Evolutionary conservation across 37 sponge, comb jelly and placozoan genomes (phyloP).

Genomic region (Axinella damicornis): DNA sequence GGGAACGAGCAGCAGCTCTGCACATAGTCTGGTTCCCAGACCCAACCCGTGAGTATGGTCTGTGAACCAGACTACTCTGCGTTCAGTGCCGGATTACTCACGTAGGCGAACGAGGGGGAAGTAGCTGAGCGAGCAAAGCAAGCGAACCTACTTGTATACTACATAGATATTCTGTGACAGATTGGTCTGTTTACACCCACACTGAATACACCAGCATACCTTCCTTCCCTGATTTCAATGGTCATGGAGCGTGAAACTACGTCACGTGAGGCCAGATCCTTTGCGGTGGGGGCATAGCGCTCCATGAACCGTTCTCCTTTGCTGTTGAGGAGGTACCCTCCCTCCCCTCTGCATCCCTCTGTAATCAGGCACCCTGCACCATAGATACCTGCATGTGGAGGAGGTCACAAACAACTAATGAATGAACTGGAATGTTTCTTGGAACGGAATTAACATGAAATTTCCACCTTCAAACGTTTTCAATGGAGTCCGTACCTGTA

Average conservation of each 20-base stretch:
- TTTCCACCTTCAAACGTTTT: no score
- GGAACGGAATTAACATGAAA: no score
- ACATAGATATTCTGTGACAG: no score
- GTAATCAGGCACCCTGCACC: conserved; percentile 99
- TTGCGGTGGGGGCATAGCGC: conserved; percentile 97
- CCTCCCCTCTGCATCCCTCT: conserved; percentile 98
- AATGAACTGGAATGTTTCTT: not conserved
- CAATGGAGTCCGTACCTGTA: conserved; percentile 71
- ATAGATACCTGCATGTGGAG: conserved; percentile 85
- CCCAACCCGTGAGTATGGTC: no score
- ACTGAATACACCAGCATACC: conserved; percentile 43
- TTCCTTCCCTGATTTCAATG: conserved; percentile 95
- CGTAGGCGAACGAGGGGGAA: no score
- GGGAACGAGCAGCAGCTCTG: no score
- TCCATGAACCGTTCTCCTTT: conserved; percentile 97
- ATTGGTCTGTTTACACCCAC: not conserved
- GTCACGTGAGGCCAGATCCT: conserved; percentile 98
- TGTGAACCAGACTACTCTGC: no score
- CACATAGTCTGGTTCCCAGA: no score
- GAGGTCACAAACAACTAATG: not conserved
- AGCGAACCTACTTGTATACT: no score
- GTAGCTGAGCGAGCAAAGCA: no score
- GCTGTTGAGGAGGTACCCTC: conserved; percentile 95
- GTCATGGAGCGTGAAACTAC: conserved; percentile 98
- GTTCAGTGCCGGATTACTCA: no score